phyloP scores from a whole-genome alignment of 2,888 invertebrate genomes.

The Ectemnius lituratus region DNA sequence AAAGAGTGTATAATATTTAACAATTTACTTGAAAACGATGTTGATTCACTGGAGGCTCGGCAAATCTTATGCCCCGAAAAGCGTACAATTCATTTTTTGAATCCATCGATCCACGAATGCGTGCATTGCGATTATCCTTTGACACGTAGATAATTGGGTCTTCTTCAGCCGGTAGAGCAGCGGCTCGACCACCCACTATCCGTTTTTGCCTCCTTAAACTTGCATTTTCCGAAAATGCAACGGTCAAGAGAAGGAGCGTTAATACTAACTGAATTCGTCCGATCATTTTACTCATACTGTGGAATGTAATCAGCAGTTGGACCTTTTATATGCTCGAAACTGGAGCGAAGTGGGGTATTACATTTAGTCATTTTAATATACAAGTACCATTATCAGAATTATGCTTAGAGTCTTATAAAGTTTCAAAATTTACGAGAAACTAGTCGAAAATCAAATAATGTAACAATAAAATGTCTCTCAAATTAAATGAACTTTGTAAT shows the following conservation, averaged over 20 bases:
- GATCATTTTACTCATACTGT: slow-evolving; percentile 22
- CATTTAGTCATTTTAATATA: not conserved
- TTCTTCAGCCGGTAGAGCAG: slow-evolving; percentile 84
- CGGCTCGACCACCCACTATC: slow-evolving; percentile 85
- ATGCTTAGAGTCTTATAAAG: too few species aligned
- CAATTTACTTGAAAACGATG: slow-evolving; percentile 80
- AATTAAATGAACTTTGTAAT: not conserved
- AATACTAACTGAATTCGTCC: slow-evolving; percentile 23
- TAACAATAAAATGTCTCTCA: too few species aligned
- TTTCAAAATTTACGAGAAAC: too few species aligned
- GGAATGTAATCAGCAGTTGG: too few species aligned
- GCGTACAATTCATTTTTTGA: slow-evolving; percentile 82
- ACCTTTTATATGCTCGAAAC: not conserved
- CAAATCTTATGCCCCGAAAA: slow-evolving; percentile 87
- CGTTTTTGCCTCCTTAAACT: slow-evolving; percentile 61
- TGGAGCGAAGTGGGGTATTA: not conserved
- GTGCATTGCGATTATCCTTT: slow-evolving; percentile 82
- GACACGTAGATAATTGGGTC: slow-evolving; percentile 86
- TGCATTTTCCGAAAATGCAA: slow-evolving; percentile 3
- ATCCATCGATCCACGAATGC: slow-evolving; percentile 83
- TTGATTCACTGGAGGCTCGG: slow-evolving; percentile 81
- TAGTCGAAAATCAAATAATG: too few species aligned
- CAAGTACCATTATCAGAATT: too few species aligned
- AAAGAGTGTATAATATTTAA: not conserved
- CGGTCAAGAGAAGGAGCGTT: slow-evolving; percentile 37